phyloP scores from a whole-genome alignment of 2,797 vertebrate species.

The Lutra lutra region DNA sequence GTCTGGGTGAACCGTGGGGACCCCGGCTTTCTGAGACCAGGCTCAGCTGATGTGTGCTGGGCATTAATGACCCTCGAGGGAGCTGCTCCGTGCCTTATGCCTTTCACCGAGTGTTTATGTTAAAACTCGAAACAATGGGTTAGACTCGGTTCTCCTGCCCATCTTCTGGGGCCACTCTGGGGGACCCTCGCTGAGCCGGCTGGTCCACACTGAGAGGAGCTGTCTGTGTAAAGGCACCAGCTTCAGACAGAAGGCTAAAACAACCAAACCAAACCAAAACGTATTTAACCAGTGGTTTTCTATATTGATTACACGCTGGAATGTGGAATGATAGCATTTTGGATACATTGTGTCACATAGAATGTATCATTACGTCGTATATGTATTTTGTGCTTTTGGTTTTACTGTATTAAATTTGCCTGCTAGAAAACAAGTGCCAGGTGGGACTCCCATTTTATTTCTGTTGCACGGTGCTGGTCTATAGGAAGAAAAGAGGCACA shows the following conservation, averaged over 20 bases:
- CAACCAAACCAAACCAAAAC: neutral
- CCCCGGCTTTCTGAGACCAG: neutral
- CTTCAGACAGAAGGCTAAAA: neutral
- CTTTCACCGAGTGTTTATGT: neutral
- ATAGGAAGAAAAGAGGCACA: neutral
- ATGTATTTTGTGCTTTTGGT: neutral
- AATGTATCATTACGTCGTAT: neutral
- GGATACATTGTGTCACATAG: neutral
- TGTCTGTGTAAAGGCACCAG: neutral
- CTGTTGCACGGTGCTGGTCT: neutral
- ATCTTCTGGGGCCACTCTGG: rapidly evolving
- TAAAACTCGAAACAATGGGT: neutral
- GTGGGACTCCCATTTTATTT: neutral
- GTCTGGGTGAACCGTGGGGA: neutral
- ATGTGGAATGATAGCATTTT: neutral
- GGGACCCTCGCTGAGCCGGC: neutral
- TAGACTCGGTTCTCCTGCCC: rapidly evolving
- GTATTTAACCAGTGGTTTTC: neutral
- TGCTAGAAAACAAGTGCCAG: neutral
- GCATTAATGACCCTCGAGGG: neutral
- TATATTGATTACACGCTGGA: neutral
- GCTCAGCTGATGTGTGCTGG: neutral
- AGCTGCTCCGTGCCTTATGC: neutral
- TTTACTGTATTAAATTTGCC: neutral
- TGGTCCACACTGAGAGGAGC: rapidly evolving